Percentiles rank a stretch among this genome's conserved stretches.
Evolutionary conservation across 2,797 vertebrate species (phyloP).

Genomic region (Gymnothorax javanicus): DNA sequence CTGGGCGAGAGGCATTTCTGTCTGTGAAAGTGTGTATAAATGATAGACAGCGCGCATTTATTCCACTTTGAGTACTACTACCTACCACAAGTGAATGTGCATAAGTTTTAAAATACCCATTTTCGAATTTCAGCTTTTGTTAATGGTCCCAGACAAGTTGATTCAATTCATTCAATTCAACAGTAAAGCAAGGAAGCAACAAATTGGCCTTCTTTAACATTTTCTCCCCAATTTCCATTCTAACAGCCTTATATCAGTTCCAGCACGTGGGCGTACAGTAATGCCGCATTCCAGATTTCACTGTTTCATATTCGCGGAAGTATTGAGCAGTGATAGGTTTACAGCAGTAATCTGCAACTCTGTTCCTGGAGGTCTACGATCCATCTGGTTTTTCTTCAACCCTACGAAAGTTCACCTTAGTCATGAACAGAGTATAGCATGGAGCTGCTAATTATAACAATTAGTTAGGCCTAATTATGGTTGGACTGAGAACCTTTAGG

Average conservation of each 20-base stretch:
- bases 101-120: neutral
- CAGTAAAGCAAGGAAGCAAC: neutral
- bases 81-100: neutral
- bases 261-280: neutral
- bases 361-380: too few relatives aligned
- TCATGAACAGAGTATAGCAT: too few relatives aligned
- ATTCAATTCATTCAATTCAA: neutral
- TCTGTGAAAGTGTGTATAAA: neutral
- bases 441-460: too few relatives aligned
- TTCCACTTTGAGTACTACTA: neutral
- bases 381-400: too few relatives aligned
- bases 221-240: neutral
- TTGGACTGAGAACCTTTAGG: too few relatives aligned
- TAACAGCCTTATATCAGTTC: neutral
- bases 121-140: neutral
- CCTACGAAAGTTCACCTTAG: too few relatives aligned
- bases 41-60: neutral
- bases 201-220: neutral
- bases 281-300: neutral
- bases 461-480: too few relatives aligned
- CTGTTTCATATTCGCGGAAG: neutral
- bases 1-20: slow-evolving; percentile 33
- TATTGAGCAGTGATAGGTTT: too few relatives aligned
- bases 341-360: too few relatives aligned
- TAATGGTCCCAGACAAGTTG: neutral